Conservation (phyloP, 2,113 vertebrate genomes). For the Mastomys natalensis region DNA sequence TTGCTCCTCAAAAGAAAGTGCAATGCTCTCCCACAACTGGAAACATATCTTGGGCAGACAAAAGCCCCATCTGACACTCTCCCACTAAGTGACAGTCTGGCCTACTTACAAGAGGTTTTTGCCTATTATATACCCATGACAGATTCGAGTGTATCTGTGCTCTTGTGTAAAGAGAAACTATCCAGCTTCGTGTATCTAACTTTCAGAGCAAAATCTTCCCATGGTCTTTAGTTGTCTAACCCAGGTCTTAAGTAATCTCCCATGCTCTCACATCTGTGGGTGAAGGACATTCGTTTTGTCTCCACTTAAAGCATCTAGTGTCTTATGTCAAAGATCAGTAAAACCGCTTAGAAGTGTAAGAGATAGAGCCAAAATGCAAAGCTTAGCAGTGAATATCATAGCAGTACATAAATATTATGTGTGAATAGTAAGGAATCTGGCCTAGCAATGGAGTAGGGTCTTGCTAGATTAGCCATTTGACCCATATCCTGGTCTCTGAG, state of each 20-base stretch:
- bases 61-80: not conserved
- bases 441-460: not conserved
- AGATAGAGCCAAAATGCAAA: not conserved
- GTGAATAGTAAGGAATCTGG: not conserved
- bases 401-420: not conserved
- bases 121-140: not conserved
- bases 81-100: not conserved
- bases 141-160: not conserved
- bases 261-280: not conserved
- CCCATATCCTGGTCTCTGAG: not conserved
- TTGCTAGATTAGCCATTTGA: not conserved
- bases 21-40: not conserved
- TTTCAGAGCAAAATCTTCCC: not conserved
- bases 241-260: not conserved
- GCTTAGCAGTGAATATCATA: not conserved
- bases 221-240: not conserved
- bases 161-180: not conserved
- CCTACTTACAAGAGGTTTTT: not conserved
- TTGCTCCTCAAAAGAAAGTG: not conserved
- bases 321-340: not conserved
- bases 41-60: not conserved
- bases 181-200: not conserved
- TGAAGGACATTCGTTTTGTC: not conserved
- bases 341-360: constrained; percentile 35
- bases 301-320: not conserved